Conservation (phyloP, 2,797 vertebrate species). For the Sphenodon punctatus region DNA sequence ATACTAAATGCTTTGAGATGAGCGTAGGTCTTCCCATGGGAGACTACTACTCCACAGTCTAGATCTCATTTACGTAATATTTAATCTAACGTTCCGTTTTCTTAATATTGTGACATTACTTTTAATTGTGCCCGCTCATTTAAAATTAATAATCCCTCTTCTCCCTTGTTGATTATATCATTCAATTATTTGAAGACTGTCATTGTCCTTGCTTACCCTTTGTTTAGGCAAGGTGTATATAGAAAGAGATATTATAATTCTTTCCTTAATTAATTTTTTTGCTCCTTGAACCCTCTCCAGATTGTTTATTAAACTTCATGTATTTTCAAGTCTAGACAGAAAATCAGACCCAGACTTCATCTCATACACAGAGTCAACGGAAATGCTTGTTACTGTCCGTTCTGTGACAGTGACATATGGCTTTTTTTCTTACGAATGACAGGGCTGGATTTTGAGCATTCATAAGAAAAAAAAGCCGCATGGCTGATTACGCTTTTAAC, state of each 20-base stretch:
- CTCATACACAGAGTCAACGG: neutral
- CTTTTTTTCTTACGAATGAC: slow-evolving; percentile 1
- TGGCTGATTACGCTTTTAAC: too few relatives aligned
- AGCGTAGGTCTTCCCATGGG: slow-evolving; percentile 20
- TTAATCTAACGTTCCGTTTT: slow-evolving; percentile 16
- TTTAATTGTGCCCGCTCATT: neutral
- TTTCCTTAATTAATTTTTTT: neutral
- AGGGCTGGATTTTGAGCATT: too few relatives aligned
- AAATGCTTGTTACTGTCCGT: neutral
- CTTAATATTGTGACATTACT: neutral
- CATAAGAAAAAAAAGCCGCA: too few relatives aligned
- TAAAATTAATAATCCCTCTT: neutral
- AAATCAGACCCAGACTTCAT: neutral
- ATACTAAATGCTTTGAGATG: slow-evolving; percentile 19
- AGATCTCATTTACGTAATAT: slow-evolving; percentile 11
- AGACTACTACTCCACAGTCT: neutral
- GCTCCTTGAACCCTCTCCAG: neutral
- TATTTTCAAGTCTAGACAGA: neutral
- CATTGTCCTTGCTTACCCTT: neutral
- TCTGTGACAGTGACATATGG: neutral
- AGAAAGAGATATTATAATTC: too few relatives aligned
- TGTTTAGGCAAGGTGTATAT: neutral
- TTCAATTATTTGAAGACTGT: neutral
- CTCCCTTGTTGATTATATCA: neutral
- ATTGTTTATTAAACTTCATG: neutral